Evolutionary conservation across 2,797 vertebrate species (phyloP), one percentile per base, ranked within the genome.

Genomic region (Sebastes oblongus): DNA sequence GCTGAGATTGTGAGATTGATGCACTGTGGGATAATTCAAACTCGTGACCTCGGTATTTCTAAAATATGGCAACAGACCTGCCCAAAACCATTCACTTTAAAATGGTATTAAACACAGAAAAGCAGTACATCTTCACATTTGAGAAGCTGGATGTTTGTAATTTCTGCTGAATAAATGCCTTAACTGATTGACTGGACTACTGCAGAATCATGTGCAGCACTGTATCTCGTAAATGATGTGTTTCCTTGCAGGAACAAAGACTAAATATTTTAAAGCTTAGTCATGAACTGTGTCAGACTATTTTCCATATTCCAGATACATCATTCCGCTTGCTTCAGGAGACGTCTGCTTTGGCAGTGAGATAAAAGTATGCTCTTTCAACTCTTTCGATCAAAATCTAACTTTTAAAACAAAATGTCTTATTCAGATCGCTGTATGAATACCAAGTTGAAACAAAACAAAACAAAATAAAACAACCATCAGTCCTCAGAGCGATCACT

Each of bases 361-460:
- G 75, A 78, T 84, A 58, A 82, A 78, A 86, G 34, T 32, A 20
- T 34, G 29, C 11, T 58, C 76, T 71, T 77, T 75, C 34, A 76
- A 65, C 61, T 59, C 5, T 39, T 77, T 55, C 69, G 34, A 46
- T 6, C 67, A 2, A 62, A 77, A 34, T 70, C 46, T 61, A 64
- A 76, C 72, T 22, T 55, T 25, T 58, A 30, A 86, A 84, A 82
- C 30, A 85, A 70, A 70, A 87, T 27, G 46, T 67, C 60, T 78
- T 18, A 58, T 9, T 64, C 60, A 27, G 56, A 27, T 24, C 0
- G n/a, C 61, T 27, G n/a, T 16, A 14, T 54, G 59, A 87, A 86
- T 71, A 69, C 50, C 34, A 80, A 85, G 55, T 8, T 32, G 4
- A 74, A 79, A 64, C 12, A 64, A 80, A 78, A 59, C 46, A 64